phyloP scores from a whole-genome alignment of 1,140 invertebrate genomes.

The Bombus sylvicola region DNA sequence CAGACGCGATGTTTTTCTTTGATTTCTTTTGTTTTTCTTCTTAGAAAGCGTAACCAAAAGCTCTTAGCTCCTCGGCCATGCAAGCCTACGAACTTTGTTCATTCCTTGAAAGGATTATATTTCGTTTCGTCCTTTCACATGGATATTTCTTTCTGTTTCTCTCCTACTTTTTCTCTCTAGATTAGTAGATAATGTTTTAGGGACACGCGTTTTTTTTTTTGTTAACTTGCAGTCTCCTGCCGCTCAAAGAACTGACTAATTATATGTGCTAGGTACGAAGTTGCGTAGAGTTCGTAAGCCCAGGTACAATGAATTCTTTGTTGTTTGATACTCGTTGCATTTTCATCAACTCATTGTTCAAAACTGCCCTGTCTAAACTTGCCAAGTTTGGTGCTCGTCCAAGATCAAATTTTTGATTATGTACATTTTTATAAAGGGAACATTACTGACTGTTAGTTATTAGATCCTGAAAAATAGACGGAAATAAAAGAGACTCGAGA shows the following conservation, averaged over 20 bases:
- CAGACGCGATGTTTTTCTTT: neutral
- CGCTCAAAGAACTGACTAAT: slow-evolving; percentile 40
- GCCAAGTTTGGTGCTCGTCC: neutral
- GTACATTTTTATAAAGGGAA: neutral
- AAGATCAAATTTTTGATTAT: neutral
- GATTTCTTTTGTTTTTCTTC: neutral
- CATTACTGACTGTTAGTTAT: neutral
- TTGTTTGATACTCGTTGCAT: neutral
- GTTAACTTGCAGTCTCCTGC: neutral
- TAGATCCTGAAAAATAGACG: neutral
- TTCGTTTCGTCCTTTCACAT: slow-evolving; percentile 20
- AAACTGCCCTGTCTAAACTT: neutral
- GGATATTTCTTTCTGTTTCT: neutral
- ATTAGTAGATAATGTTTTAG: neutral
- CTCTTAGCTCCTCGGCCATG: slow-evolving; percentile 36
- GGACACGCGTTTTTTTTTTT: neutral
- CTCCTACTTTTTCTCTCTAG: neutral
- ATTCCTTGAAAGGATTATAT: slow-evolving; percentile 53
- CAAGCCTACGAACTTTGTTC: slow-evolving; percentile 37
- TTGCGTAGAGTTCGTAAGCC: neutral
- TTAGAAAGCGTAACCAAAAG: slow-evolving; percentile 41
- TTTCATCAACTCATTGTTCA: too few species aligned
- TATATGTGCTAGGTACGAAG: neutral
- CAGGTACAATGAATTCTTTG: slow-evolving; percentile 15
- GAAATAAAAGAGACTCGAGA: neutral